These are phyloP conservation scores for Neosilurus hyrtlii DNA, from an alignment of 2,797 vertebrate species.

Conservation along the genomic window DNA sequence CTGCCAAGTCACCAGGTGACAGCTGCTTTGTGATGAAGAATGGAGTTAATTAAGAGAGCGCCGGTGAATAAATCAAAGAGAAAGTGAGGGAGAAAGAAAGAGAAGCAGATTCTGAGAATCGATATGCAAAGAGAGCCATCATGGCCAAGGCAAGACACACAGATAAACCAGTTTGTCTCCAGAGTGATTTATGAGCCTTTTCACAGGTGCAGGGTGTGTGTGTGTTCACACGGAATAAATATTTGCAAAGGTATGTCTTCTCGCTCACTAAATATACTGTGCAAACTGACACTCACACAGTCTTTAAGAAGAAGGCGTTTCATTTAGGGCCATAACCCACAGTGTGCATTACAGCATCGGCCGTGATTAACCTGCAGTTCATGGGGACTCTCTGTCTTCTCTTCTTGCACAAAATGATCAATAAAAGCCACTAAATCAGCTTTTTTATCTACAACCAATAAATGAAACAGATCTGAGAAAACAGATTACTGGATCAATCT, in stretches of 20 bases:
- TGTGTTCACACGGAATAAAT: background rate
- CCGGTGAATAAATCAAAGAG: conserved; percentile 30
- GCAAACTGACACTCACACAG: background rate
- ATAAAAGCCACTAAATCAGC: conserved; percentile 15
- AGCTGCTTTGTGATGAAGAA: conserved; percentile 59
- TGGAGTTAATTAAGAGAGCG: conserved; percentile 30
- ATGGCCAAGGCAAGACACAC: conserved; percentile 24
- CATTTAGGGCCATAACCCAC: background rate
- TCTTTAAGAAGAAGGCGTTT: background rate
- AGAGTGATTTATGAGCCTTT: conserved; percentile 48
- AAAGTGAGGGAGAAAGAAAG: conserved; percentile 30
- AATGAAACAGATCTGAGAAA: conserved; percentile 10
- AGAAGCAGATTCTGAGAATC: conserved; percentile 29
- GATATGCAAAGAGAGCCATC: conserved; percentile 43
- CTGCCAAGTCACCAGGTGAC: conserved; percentile 41
- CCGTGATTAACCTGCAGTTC: background rate
- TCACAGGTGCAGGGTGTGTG: conserved; percentile 43
- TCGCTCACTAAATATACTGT: conserved; percentile 12
- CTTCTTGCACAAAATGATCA: background rate
- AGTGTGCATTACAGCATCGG: background rate
- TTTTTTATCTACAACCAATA: background rate
- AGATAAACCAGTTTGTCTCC: conserved; percentile 47
- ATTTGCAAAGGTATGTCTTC: conserved; percentile 40
- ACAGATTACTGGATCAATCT: conserved; percentile 22
- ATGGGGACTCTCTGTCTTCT: background rate